Conservation (phyloP, 2,888 invertebrate species). For the Mythimna pallens region DNA sequence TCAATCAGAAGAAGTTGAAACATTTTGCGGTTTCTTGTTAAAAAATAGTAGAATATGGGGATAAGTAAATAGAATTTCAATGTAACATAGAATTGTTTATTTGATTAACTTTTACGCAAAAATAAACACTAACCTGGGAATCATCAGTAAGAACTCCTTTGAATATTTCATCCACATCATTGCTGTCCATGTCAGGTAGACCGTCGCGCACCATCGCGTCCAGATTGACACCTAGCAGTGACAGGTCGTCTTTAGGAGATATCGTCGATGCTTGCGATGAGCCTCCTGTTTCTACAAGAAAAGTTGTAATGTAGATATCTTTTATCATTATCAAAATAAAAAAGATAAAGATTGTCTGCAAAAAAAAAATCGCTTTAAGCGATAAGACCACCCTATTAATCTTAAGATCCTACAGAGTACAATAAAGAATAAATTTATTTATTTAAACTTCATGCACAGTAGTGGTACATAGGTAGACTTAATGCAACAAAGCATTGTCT, state of each 20-base stretch:
- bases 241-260: conserved; percentile 92
- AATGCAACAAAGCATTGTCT: too few species aligned
- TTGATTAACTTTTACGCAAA: too few species aligned
- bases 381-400: too few species aligned
- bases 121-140: conserved; percentile 85
- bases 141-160: conserved; percentile 97
- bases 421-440: too few species aligned
- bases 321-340: too few species aligned
- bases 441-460: too few species aligned
- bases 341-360: too few species aligned
- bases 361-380: too few species aligned
- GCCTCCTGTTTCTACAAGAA: conserved; percentile 76
- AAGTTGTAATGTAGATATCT: background rate
- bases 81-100: background rate
- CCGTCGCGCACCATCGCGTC: conserved; percentile 93
- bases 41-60: background rate
- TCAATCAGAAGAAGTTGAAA: background rate
- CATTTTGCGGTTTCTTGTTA: background rate
- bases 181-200: conserved; percentile 96
- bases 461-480: too few species aligned
- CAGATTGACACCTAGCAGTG: conserved; percentile 91
- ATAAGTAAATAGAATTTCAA: background rate
- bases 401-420: too few species aligned
- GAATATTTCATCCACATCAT: conserved; percentile 97
- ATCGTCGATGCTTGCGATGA: conserved; percentile 85